Conservation (phyloP, 2,797 vertebrate species). For the Rhinatrema bivittatum region DNA sequence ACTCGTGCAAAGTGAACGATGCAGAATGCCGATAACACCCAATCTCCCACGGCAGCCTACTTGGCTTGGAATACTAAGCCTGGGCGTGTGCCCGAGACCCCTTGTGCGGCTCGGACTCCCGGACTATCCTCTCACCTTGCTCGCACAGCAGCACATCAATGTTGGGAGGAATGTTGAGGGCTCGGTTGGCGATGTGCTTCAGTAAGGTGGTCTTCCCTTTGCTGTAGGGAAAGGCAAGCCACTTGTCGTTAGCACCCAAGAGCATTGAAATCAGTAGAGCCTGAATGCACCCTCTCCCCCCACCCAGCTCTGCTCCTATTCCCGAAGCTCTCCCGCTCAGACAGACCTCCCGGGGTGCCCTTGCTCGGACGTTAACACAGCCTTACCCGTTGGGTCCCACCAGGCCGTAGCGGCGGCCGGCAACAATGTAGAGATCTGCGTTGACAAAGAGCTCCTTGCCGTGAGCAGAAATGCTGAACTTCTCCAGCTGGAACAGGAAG, state of each 20-base stretch:
- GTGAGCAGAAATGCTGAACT: slow-evolving; percentile 90
- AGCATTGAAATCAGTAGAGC: neutral
- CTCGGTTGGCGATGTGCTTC: slow-evolving; percentile 86
- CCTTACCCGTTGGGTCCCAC: slow-evolving; percentile 90
- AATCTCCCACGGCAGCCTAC: neutral
- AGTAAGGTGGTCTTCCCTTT: slow-evolving; percentile 91
- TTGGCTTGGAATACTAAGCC: no score
- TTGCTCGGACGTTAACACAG: no score
- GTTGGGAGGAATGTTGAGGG: slow-evolving; percentile 86
- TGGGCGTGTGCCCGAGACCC: no score
- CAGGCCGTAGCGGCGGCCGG: slow-evolving; percentile 83
- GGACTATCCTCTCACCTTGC: slow-evolving; percentile 79
- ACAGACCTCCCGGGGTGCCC: no score
- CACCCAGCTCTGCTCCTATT: no score
- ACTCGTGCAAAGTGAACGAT: no score
- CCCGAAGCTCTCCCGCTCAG: no score
- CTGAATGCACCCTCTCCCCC: neutral
- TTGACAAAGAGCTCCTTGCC: slow-evolving; percentile 90
- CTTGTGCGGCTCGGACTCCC: no score
- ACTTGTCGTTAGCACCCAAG: no score
- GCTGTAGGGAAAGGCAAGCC: slow-evolving; percentile 42
- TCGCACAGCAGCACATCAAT: slow-evolving; percentile 89
- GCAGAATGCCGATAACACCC: no score
- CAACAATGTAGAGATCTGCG: slow-evolving; percentile 83
- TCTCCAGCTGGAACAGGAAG: slow-evolving; percentile 66